These are phyloP conservation scores for Cheilosia vernalis DNA, from an alignment of 2,888 invertebrate genomes.

Conservation along the genomic window DNA sequence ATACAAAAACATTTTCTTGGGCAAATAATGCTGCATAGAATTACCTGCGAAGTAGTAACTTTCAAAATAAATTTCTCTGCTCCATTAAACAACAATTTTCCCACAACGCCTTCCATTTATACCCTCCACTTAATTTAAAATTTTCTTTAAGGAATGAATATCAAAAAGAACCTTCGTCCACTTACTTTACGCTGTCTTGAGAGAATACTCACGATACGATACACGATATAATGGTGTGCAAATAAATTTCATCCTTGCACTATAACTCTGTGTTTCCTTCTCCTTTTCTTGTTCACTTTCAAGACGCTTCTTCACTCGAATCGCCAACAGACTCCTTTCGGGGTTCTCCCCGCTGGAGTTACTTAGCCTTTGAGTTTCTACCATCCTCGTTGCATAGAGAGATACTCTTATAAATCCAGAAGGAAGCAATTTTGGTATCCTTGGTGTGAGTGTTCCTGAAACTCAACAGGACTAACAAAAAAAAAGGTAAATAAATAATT, in stretches of 20 bases:
- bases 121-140: slow-evolving; percentile 69
- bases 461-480: slow-evolving; percentile 58
- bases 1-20: slow-evolving; percentile 12
- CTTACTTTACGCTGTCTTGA: slow-evolving; percentile 62
- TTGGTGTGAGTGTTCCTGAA: slow-evolving; percentile 57
- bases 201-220: slow-evolving; percentile 71
- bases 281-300: slow-evolving; percentile 39
- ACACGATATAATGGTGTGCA: slow-evolving; percentile 74
- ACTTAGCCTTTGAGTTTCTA: slow-evolving; percentile 68
- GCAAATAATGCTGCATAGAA: slow-evolving; percentile 52
- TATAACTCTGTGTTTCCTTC: slow-evolving; percentile 65
- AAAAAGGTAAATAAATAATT: slow-evolving; percentile 32
- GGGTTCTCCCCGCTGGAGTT: slow-evolving; percentile 54
- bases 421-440: slow-evolving; percentile 62
- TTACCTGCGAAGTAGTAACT: slow-evolving; percentile 69
- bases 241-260: slow-evolving; percentile 73
- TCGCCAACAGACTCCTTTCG: slow-evolving; percentile 64
- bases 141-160: slow-evolving; percentile 72
- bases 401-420: slow-evolving; percentile 61
- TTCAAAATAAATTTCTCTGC: slow-evolving; percentile 63
- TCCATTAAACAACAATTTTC: slow-evolving; percentile 72
- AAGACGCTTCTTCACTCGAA: slow-evolving; percentile 54
- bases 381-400: slow-evolving; percentile 24
- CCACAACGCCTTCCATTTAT: slow-evolving; percentile 67
- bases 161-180: slow-evolving; percentile 70